Evolutionary conservation across 2,888 invertebrate species (phyloP).

Genomic region (Agrochola litura): DNA sequence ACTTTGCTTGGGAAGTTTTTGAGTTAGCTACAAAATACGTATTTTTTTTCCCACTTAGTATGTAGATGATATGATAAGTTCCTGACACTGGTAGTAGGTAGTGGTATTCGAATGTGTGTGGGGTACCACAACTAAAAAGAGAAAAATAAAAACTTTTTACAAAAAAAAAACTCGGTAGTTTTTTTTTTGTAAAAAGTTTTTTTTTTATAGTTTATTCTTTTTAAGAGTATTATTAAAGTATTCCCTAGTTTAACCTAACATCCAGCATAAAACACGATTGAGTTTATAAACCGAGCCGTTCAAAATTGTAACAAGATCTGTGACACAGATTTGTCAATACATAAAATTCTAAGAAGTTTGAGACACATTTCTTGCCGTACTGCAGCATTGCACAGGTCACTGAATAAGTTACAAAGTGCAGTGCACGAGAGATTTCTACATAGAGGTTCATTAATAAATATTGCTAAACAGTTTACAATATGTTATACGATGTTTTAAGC

Average conservation of each 20-base stretch:
- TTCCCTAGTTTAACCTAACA: background rate
- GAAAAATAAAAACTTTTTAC: too few species aligned
- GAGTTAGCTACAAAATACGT: too few species aligned
- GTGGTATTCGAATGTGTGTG: too few species aligned
- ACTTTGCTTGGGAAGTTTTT: too few species aligned
- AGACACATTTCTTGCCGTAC: background rate
- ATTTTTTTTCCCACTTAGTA: too few species aligned
- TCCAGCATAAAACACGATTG: background rate
- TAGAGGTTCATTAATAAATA: background rate
- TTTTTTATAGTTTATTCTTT: background rate
- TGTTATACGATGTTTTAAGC: background rate
- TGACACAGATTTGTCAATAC: too few species aligned
- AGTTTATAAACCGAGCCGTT: background rate
- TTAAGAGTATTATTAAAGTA: background rate
- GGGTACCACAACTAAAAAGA: too few species aligned
- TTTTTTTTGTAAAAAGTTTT: too few species aligned
- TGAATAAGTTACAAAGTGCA: background rate
- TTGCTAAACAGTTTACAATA: constrained; percentile 11
- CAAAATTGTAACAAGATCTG: background rate
- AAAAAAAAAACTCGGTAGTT: too few species aligned
- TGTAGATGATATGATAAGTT: too few species aligned
- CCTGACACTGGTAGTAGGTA: too few species aligned
- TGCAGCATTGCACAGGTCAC: background rate
- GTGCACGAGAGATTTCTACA: background rate
- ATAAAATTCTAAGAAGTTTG: background rate